These are phyloP conservation scores for Folsomia candida DNA, from an alignment of 2,888 invertebrate genomes.

Conservation along the genomic window DNA sequence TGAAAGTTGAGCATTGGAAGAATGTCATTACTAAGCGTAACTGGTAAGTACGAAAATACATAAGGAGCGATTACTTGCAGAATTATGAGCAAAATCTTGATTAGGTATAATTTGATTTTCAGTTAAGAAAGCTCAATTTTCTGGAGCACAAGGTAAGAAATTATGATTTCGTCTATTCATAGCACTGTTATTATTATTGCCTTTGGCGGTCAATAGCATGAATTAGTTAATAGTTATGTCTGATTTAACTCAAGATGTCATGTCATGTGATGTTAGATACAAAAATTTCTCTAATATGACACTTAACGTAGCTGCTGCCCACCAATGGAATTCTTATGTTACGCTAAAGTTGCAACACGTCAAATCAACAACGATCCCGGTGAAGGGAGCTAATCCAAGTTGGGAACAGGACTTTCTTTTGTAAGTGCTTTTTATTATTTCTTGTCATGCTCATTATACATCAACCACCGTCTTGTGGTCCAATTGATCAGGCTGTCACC, in stretches of 20 bases:
- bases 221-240: too few relatives aligned
- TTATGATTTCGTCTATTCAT: slow-evolving; percentile 7
- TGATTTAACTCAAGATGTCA: too few relatives aligned
- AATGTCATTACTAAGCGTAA: slow-evolving; percentile 51
- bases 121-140: slow-evolving; percentile 86
- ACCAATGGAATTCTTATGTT: slow-evolving; percentile 93
- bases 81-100: too few relatives aligned
- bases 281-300: neutral
- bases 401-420: slow-evolving; percentile 99
- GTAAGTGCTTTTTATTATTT: slow-evolving; percentile 63
- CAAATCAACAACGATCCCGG: slow-evolving; percentile 94
- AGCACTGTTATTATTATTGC: neutral
- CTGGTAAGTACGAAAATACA: slow-evolving; percentile 48
- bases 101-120: slow-evolving; percentile 61
- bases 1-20: slow-evolving; percentile 37
- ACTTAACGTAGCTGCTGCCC: slow-evolving; percentile 59
- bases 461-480: neutral
- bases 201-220: too few relatives aligned
- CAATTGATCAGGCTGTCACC: neutral
- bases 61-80: too few relatives aligned
- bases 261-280: too few relatives aligned
- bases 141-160: slow-evolving; percentile 75
- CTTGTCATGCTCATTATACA: neutral
- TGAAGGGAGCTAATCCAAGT: slow-evolving; percentile 91
- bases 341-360: slow-evolving; percentile 96